Percentiles rank a stretch among this genome's conserved stretches.
Evolutionary conservation across 1,140 invertebrate genomes (phyloP).

Genomic region (Chironomus striatipennis): DNA sequence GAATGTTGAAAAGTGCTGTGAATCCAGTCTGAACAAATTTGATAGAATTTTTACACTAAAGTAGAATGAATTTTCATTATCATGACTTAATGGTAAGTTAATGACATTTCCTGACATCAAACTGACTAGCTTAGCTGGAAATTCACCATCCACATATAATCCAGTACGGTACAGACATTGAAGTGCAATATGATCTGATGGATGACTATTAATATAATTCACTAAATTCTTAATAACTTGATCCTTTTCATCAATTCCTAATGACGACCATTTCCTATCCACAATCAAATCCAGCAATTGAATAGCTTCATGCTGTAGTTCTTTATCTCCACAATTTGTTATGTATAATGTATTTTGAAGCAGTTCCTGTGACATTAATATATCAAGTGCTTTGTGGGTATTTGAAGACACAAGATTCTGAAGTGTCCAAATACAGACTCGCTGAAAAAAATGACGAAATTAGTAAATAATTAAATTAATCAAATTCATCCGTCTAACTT

Average conservation of each 20-base stretch:
- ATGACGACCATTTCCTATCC: background rate
- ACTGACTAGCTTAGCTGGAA: background rate
- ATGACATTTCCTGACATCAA: background rate
- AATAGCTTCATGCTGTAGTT: background rate
- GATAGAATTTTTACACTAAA: background rate
- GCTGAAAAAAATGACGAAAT: constrained; percentile 18
- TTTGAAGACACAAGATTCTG: constrained; percentile 32
- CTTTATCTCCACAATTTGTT: background rate
- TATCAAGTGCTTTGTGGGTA: constrained; percentile 29
- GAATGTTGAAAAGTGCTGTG: background rate
- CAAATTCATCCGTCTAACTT: background rate
- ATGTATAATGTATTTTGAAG: constrained; percentile 3
- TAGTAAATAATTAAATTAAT: background rate
- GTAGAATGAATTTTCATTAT: background rate
- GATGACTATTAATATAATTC: background rate
- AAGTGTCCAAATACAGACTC: constrained; percentile 34
- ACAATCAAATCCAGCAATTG: background rate
- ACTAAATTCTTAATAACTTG: background rate
- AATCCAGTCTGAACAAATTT: background rate
- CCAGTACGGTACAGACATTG: background rate
- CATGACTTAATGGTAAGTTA: background rate
- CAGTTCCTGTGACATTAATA: constrained; percentile 33
- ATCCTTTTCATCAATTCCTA: background rate
- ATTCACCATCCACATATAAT: background rate
- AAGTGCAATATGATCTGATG: background rate